A percentile compares a stretch with the other conserved stretches of the same genome.
These are phyloP conservation scores for Gallinago solitaria DNA, from an alignment of 2,797 vertebrate genomes.

Conservation along the genomic window DNA sequence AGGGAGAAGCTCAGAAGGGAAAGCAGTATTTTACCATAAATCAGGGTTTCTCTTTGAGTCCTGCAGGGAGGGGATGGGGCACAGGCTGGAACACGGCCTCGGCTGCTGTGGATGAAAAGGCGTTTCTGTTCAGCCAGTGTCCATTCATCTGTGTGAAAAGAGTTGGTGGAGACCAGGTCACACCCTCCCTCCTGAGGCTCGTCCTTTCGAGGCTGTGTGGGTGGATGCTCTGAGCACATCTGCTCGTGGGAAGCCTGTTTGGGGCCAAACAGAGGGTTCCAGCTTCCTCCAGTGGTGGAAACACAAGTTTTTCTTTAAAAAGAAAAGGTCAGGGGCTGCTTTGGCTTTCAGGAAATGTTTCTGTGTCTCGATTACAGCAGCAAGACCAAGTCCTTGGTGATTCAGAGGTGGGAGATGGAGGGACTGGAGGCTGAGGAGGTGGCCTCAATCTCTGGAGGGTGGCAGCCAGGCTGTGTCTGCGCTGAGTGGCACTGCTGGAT, in stretches of 20 bases:
- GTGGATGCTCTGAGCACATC: constrained; percentile 25
- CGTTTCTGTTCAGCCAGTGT: background rate
- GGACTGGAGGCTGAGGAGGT: background rate
- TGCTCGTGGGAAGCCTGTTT: constrained; percentile 41
- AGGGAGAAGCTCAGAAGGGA: background rate
- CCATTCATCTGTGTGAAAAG: constrained; percentile 50
- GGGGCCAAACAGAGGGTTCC: background rate
- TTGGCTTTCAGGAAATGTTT: background rate
- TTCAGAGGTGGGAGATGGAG: background rate
- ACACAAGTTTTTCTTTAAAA: background rate
- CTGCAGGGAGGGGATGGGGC: background rate
- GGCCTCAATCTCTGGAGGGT: background rate
- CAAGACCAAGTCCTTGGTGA: background rate
- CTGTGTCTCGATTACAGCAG: background rate
- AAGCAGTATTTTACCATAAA: background rate
- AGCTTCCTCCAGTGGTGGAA: background rate
- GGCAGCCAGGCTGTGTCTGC: background rate
- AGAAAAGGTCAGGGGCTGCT: background rate
- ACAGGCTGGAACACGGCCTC: rapidly evolving
- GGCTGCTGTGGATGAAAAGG: background rate
- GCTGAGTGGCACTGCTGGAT: rapidly evolving
- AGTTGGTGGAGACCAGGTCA: constrained; percentile 27
- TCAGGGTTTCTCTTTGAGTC: rapidly evolving
- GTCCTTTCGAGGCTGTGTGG: background rate
- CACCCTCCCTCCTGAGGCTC: background rate